phyloP scores from a whole-genome alignment of 2,113 vertebrate species.

The Dasyprocta punctata region DNA sequence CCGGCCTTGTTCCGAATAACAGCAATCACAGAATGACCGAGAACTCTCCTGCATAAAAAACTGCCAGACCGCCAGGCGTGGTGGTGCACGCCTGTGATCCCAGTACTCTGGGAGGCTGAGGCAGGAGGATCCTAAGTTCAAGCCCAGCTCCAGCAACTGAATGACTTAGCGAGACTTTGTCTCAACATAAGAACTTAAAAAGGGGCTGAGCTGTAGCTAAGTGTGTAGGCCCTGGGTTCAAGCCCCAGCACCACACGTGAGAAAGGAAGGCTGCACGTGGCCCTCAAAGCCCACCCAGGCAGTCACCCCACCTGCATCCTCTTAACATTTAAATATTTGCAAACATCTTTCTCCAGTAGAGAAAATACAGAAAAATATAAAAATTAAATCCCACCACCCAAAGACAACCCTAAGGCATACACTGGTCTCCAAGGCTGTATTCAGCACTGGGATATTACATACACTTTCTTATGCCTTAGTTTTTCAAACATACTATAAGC shows the following conservation, averaged over 20 bases:
- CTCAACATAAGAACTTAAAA: background rate
- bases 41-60: background rate
- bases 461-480: background rate
- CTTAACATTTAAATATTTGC: slow-evolving; percentile 7
- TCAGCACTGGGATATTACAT: background rate
- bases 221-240: background rate
- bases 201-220: background rate
- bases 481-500: background rate
- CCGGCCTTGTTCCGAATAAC: background rate
- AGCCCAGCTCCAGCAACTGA: background rate
- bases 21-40: background rate
- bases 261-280: background rate
- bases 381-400: background rate
- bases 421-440: background rate
- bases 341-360: background rate
- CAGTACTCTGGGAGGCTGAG: background rate
- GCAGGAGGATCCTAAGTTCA: background rate
- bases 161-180: background rate
- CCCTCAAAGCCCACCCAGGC: background rate
- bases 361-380: background rate
- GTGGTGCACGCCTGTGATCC: background rate
- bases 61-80: background rate
- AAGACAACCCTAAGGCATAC: background rate
- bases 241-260: background rate
- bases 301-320: background rate